Conservation (phyloP, 2,797 vertebrate species). For the Coregonus ussuriensis region DNA sequence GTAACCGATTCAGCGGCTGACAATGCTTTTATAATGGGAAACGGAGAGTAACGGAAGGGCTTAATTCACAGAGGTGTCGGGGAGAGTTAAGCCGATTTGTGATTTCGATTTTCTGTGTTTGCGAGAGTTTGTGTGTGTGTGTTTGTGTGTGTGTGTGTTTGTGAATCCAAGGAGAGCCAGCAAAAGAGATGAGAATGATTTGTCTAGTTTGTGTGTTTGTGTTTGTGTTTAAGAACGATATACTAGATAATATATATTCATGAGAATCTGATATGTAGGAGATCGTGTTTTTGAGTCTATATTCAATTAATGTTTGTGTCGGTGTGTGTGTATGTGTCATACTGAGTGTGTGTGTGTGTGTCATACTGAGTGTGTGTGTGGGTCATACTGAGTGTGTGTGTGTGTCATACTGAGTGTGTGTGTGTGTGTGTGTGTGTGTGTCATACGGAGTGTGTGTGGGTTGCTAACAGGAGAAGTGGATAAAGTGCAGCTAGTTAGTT, state of each 20-base stretch:
- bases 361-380: too few relatives aligned
- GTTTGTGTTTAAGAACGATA: slow-evolving; percentile 21
- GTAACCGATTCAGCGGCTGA: slow-evolving; percentile 68
- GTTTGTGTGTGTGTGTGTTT: slow-evolving; percentile 16
- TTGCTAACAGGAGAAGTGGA: background rate
- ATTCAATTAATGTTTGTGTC: slow-evolving; percentile 33
- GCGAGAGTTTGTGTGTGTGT: slow-evolving; percentile 64
- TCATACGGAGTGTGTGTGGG: background rate
- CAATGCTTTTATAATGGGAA: slow-evolving; percentile 74
- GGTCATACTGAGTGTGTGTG: too few relatives aligned
- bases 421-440: too few relatives aligned
- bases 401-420: too few relatives aligned
- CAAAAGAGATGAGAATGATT: slow-evolving; percentile 40
- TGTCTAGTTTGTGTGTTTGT: slow-evolving; percentile 61
- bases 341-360: background rate
- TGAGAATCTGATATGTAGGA: slow-evolving; percentile 43
- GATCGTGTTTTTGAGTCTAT: slow-evolving; percentile 42
- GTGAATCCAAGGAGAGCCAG: slow-evolving; percentile 30
- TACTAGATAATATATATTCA: slow-evolving; percentile 15
- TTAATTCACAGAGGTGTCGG: slow-evolving; percentile 77
- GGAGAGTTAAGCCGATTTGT: slow-evolving; percentile 77
- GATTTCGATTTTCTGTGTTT: slow-evolving; percentile 77
- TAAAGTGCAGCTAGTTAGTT: slow-evolving; percentile 10
- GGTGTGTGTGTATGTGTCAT: slow-evolving; percentile 15
- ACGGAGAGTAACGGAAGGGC: slow-evolving; percentile 69